Evolutionary conservation across 37 sponge, comb jelly and placozoan species (phyloP).

Genomic region (Aphrocallistes beatrix): DNA sequence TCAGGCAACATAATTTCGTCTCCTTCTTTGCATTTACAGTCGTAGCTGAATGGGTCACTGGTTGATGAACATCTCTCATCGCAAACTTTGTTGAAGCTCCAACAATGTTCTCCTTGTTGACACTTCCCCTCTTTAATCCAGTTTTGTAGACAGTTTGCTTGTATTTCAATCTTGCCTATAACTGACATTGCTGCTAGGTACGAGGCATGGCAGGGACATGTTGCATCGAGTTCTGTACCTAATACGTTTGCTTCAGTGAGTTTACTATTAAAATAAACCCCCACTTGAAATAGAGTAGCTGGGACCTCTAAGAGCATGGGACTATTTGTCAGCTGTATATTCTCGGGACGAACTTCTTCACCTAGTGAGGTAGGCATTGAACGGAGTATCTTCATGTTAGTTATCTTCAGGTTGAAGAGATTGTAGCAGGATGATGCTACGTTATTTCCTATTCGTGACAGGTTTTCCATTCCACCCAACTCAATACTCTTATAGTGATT

Average conservation of each 20-base stretch:
- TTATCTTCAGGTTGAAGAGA: neutral
- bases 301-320: neutral
- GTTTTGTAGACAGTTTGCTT: neutral
- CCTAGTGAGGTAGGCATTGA: neutral
- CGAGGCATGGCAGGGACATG: neutral
- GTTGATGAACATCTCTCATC: neutral
- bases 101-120: neutral
- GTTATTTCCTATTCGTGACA: neutral
- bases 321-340: neutral
- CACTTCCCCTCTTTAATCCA: neutral
- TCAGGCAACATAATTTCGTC: neutral
- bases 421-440: neutral
- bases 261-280: neutral
- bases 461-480: neutral
- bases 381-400: neutral
- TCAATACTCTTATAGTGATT: neutral
- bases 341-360: neutral
- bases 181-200: neutral
- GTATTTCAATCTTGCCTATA: neutral
- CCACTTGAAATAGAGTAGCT: neutral
- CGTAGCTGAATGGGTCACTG: neutral
- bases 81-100: neutral
- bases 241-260: neutral
- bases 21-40: neutral
- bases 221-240: neutral